Evolutionary conservation across 2,888 invertebrate species (phyloP).

Genomic region (Tenthredo amoena): DNA sequence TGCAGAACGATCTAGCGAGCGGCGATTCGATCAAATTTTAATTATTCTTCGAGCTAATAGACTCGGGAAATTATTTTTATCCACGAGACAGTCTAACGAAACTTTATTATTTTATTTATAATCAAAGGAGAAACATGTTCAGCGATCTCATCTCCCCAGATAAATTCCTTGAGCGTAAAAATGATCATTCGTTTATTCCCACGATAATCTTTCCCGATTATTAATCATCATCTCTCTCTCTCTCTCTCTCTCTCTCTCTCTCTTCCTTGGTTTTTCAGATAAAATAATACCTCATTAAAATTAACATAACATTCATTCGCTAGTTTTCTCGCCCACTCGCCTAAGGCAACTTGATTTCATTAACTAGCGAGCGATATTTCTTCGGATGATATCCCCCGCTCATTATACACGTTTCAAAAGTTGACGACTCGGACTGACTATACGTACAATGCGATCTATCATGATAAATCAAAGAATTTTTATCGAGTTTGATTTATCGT

Average conservation of each 20-base stretch:
- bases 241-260: neutral
- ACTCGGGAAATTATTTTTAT: neutral
- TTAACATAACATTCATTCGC: neutral
- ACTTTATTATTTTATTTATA: neutral
- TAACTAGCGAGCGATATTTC: conserved; percentile 14
- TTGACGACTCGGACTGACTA: neutral
- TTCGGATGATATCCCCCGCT: conserved; percentile 1
- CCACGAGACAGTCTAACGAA: neutral
- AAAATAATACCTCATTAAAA: conserved; percentile 18
- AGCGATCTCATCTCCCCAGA: neutral
- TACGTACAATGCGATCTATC: neutral
- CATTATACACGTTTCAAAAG: neutral
- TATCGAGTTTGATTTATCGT: neutral
- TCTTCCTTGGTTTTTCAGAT: neutral
- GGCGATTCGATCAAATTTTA: conserved; percentile 30
- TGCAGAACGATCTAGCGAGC: neutral
- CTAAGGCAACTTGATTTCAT: conserved; percentile 16
- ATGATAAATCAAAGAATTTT: conserved; percentile 18
- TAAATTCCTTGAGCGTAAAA: neutral
- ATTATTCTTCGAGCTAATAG: conserved; percentile 26
- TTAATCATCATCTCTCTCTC: neutral
- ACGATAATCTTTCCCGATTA: neutral
- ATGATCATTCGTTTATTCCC: neutral
- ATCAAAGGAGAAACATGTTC: neutral
- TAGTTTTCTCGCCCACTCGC: conserved; percentile 1